These are phyloP conservation scores for Hassar affinis DNA, from an alignment of 2,113 vertebrate species.

Conservation along the genomic window DNA sequence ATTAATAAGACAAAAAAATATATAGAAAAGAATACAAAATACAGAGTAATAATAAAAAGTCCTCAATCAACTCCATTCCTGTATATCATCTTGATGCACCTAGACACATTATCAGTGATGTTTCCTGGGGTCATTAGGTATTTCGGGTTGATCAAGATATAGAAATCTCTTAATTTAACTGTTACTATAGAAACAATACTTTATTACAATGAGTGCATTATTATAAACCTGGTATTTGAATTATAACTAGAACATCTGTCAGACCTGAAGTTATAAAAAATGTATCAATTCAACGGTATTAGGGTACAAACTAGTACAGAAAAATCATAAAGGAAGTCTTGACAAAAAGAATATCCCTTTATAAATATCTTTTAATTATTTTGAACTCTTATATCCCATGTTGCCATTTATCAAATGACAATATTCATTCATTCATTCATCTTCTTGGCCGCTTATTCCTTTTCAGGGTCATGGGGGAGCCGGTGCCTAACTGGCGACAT, in stretches of 20 bases:
- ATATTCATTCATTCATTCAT: too few relatives aligned
- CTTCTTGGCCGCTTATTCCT: too few relatives aligned
- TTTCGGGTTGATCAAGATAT: too few relatives aligned
- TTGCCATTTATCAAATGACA: not conserved
- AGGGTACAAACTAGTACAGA: not conserved
- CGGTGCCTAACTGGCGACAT: too few relatives aligned
- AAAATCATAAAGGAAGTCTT: not conserved
- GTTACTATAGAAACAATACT: not conserved
- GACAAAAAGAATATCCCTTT: not conserved
- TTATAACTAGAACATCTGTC: not conserved
- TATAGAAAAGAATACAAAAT: too few relatives aligned
- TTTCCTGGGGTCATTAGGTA: too few relatives aligned
- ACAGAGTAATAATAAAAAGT: too few relatives aligned
- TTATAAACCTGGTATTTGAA: not conserved
- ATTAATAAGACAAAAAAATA: not conserved
- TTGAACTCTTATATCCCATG: not conserved
- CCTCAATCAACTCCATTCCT: too few relatives aligned
- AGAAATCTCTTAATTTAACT: not conserved
- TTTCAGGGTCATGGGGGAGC: too few relatives aligned
- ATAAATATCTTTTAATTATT: not conserved
- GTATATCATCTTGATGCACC: too few relatives aligned
- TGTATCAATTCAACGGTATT: not conserved
- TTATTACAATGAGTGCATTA: not conserved
- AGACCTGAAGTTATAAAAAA: not conserved
- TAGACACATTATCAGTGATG: too few relatives aligned